These are phyloP conservation scores for Caerostris darwini DNA, from an alignment of 1,140 invertebrate species.

Conservation along the genomic window DNA sequence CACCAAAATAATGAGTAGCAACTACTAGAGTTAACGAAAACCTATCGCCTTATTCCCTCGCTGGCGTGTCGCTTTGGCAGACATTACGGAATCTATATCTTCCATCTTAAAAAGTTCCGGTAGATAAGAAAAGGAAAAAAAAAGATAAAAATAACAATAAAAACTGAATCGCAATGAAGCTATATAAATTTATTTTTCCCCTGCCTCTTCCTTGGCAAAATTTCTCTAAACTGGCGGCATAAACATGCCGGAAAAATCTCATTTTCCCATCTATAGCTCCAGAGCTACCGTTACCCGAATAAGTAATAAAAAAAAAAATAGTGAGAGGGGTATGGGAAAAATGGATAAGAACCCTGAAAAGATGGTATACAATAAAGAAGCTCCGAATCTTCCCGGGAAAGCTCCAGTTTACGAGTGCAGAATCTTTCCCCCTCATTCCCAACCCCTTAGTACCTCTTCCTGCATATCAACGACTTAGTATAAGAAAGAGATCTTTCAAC, in stretches of 20 bases:
- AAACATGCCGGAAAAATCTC: constrained; percentile 66
- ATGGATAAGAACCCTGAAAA: constrained; percentile 51
- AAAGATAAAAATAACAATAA: no score
- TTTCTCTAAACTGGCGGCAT: constrained; percentile 53
- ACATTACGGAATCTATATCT: constrained; percentile 55
- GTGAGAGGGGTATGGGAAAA: constrained; percentile 4
- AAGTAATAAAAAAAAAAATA: background rate
- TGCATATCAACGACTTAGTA: constrained; percentile 54
- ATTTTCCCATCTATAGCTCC: constrained; percentile 34
- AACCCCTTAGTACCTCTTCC: constrained; percentile 35
- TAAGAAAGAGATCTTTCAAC: constrained; percentile 53
- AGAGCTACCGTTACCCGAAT: background rate
- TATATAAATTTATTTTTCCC: constrained; percentile 24
- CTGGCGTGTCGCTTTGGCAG: background rate
- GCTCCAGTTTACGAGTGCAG: constrained; percentile 52
- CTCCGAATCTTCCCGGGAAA: constrained; percentile 17
- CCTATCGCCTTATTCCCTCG: background rate
- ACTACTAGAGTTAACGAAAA: background rate
- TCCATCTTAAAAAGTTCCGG: background rate
- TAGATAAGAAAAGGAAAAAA: constrained; percentile 9
- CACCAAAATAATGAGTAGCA: constrained; percentile 52
- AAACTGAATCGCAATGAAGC: constrained; percentile 5
- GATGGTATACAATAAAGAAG: constrained; percentile 63
- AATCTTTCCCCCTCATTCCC: background rate
- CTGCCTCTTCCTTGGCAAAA: background rate